Evolutionary conservation across 2,113 vertebrate genomes (phyloP).

Genomic region (Meriones unguiculatus): DNA sequence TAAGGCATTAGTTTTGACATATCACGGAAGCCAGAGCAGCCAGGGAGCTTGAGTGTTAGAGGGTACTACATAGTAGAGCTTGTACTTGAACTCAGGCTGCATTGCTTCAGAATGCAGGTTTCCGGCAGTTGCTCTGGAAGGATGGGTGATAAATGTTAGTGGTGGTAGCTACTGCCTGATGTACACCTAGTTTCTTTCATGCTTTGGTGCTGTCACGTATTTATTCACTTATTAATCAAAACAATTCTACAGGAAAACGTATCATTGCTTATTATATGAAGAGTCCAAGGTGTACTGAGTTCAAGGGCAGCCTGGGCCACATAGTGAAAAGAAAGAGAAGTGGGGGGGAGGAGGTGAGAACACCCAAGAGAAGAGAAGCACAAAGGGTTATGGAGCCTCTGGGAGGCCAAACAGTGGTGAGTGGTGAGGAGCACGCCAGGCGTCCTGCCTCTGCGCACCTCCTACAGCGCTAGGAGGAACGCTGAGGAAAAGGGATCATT

Average conservation of each 20-base stretch:
- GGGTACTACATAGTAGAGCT: background rate
- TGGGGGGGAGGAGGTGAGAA: background rate
- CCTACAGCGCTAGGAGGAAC: background rate
- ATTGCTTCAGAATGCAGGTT: background rate
- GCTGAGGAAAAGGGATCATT: background rate
- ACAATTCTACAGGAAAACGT: background rate
- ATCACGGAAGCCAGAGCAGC: background rate
- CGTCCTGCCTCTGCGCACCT: background rate
- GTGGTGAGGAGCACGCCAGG: background rate
- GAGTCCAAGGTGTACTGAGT: background rate
- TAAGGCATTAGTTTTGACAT: background rate
- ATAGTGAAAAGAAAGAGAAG: background rate
- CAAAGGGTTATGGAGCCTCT: background rate
- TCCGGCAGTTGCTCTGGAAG: slow-evolving; percentile 19
- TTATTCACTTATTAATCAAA: slow-evolving; percentile 42
- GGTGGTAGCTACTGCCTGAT: background rate
- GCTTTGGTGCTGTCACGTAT: background rate
- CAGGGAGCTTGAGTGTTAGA: background rate
- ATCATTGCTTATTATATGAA: slow-evolving; percentile 12
- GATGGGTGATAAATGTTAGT: background rate
- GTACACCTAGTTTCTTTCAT: background rate
- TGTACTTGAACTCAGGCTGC: background rate
- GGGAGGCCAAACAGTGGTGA: background rate
- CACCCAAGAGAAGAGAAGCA: background rate
- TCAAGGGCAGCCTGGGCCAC: background rate